phyloP scores from a whole-genome alignment of 2,797 vertebrate species.

The Bothrops alternatus region DNA sequence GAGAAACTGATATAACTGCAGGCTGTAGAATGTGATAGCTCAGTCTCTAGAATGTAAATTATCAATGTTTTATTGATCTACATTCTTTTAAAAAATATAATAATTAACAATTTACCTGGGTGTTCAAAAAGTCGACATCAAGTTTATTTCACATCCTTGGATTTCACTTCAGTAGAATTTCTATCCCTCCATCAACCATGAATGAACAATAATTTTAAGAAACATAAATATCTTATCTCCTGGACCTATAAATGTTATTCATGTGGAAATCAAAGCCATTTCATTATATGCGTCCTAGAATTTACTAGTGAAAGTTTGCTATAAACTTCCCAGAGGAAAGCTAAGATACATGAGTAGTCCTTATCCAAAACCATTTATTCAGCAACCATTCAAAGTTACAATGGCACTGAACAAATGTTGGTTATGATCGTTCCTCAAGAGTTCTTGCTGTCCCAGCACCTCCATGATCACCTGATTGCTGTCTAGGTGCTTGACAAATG shows the following conservation, averaged over 20 bases:
- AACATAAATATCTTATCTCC: neutral
- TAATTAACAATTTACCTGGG: neutral
- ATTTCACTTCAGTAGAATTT: neutral
- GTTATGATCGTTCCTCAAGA: neutral
- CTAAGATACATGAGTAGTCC: neutral
- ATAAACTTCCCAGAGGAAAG: neutral
- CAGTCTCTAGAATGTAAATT: neutral
- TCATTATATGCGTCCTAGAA: neutral
- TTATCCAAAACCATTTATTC: neutral
- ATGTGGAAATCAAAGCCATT: neutral
- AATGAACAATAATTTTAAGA: neutral
- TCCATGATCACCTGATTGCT: neutral
- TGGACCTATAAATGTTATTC: neutral
- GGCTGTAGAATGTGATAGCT: slow-evolving; percentile 9
- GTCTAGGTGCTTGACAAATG: neutral
- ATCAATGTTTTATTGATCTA: neutral
- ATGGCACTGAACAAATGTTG: neutral
- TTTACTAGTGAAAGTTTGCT: neutral
- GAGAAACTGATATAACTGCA: neutral
- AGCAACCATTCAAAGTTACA: neutral
- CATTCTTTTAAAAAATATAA: neutral
- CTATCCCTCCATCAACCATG: neutral
- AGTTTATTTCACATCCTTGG: neutral
- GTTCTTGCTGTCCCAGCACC: neutral
- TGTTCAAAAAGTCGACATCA: neutral